Conservation (phyloP, 2,888 invertebrate genomes). For the Crematogaster levior region DNA sequence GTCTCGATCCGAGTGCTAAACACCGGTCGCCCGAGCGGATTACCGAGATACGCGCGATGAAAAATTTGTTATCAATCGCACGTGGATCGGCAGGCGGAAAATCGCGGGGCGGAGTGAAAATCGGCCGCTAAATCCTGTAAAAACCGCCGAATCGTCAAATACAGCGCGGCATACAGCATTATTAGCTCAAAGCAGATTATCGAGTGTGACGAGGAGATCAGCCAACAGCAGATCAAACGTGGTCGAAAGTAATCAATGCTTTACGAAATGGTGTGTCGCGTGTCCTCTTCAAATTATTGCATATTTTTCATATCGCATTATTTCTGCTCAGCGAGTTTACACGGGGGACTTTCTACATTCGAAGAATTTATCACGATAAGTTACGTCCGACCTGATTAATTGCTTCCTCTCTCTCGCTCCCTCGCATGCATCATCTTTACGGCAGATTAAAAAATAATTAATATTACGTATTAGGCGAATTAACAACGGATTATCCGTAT, state of each 20-base stretch:
- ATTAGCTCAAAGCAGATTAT: conserved; percentile 17
- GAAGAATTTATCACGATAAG: not conserved
- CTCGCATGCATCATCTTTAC: not conserved
- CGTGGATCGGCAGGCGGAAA: not conserved
- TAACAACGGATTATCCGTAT: not conserved
- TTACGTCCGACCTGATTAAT: not conserved
- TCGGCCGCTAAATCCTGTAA: conserved; percentile 2
- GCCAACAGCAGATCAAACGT: not conserved
- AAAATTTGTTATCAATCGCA: conserved; percentile 15
- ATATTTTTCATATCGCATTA: not conserved
- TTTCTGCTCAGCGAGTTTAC: not conserved
- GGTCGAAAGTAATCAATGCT: not conserved
- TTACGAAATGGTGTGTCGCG: not conserved
- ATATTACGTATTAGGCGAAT: not conserved
- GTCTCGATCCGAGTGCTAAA: not conserved
- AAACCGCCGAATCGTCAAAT: not conserved
- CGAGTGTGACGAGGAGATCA: not conserved
- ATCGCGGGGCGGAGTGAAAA: not conserved
- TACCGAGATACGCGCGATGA: not conserved
- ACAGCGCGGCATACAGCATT: not conserved
- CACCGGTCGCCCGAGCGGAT: not conserved
- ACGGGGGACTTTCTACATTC: not conserved
- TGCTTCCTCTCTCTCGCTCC: not conserved
- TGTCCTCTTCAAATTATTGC: not conserved
- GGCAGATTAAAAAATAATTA: not conserved